Percentiles rank a stretch among this genome's conserved stretches.
Evolutionary conservation across 2,113 vertebrate species (phyloP).

Genomic region (Glaucomys volans): DNA sequence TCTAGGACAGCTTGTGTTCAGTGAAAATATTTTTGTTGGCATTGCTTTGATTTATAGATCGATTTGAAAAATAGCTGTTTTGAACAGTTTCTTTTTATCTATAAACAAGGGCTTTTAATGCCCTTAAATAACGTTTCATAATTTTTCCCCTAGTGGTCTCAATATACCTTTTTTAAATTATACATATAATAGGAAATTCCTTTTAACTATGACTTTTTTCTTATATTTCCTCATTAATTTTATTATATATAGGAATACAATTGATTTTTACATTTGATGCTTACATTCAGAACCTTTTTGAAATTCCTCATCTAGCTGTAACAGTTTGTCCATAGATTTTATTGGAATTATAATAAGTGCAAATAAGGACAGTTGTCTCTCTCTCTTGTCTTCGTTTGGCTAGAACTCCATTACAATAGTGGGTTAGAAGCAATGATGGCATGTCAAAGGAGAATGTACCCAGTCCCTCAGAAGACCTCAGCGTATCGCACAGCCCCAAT

Average conservation of each 20-base stretch:
- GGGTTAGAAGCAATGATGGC: background rate
- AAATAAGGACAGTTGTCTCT: background rate
- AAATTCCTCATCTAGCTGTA: background rate
- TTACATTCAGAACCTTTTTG: background rate
- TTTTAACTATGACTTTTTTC: background rate
- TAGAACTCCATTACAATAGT: background rate
- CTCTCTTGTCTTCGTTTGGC: background rate
- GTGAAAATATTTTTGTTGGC: background rate
- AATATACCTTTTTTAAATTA: background rate
- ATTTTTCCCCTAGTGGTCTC: background rate
- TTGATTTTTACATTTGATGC: background rate
- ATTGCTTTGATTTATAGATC: conserved; percentile 14
- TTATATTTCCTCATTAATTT: background rate
- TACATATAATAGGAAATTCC: background rate
- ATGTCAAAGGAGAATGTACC: background rate
- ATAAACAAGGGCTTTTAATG: background rate
- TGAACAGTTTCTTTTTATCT: conserved; percentile 8
- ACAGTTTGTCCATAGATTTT: background rate
- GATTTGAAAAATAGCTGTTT: background rate
- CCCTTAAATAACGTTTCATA: background rate
- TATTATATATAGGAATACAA: background rate
- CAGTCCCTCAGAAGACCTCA: background rate
- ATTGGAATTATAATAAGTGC: background rate
- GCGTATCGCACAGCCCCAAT: background rate
- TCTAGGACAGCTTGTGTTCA: background rate